Base-by-base conservation (phyloP, 2,888 invertebrate genomes). In the Cordilura impudica region DNA sequence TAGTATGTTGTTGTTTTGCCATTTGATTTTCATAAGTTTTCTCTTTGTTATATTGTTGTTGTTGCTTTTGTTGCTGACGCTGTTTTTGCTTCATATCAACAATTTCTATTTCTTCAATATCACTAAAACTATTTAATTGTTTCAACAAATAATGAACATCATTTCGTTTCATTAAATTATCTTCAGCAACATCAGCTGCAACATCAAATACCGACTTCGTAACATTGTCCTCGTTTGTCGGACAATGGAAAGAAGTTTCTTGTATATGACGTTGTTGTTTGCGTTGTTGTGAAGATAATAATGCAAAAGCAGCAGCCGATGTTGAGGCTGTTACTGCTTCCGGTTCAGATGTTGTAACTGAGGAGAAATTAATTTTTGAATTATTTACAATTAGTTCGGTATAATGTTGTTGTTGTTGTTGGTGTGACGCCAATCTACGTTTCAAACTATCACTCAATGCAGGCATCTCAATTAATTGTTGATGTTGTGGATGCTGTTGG, bases 141-240 rank as follows among this genome's bases (percentile, higher is more conserved):
- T 89, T 89, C 89, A 89, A 89, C 90, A 89, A 89, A 89, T 89
- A 89, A 89, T 89, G 89, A 87, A 89, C 89, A 89, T 89, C 90
- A 89, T 89, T 89, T 88, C 89, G 90, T 89, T 89, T 88, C 84
- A 84, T 89, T 87, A 88, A 88, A 87, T 89, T 88, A 39, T 76
- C 63, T 56, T 76, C 75, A 23, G 23, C 51, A 51, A 14, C 23
- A 89, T 87, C 89, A 84, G 87, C 86, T 45, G 45, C 56, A 12
- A 71, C 86, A 51, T 45, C 56, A 12, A 71, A 51, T 63, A 60
- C 67, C 66, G 47, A 43, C 60, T 60, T 61, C 39, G 12, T 54
- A 19, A 56, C 51, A 23, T 63, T 31, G 61, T 47, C 60, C 12
- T 67, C 78, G 69, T 69, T 79, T 75, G 54, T 67, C 67, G 66